Base-by-base conservation (phyloP, 2,797 vertebrate species). In the Acanthornis magna region DNA sequence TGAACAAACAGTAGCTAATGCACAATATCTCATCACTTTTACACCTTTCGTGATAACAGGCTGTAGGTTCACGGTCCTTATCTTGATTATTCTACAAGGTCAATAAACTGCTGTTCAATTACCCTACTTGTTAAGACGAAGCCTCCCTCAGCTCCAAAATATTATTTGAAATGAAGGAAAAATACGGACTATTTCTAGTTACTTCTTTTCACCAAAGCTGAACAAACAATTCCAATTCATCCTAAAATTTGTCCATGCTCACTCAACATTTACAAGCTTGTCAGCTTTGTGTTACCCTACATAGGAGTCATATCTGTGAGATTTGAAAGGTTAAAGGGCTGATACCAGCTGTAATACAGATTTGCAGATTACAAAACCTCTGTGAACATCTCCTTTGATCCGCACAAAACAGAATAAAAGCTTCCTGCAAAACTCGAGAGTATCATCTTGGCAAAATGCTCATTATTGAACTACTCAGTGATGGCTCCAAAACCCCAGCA, bases 341-440 rank as follows among this genome's bases (percentile, higher is more conserved):
- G 79, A 17, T 89, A 95, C 78, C 78, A 84, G 81, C 75, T 89
- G 61, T 93, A 95, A 88, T 72, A 87, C 90, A 96, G 96, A 96
- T 95, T 94, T 94, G 34, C 79, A 92, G 93, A 95, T 95, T 97
- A 95, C 29, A 93, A 75, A 93, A 77, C 75, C 72, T 65, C 61
- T 86, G 75, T 75, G 75, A 93, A 76, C 93, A 92, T 88, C 65
- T 80, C 74, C 72, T 92, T 22, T 85, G 86, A 95, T 91, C 58
- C 0, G 1, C 70, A 80, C 43, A 42, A 16, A 89, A 40, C 25
- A 88, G 81, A 85, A 74, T 34, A 77, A 58, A 93, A 92, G 58
- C 88, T 68, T 82, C 42, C 75, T 68, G 65, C 65, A 88, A 40
- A 80, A 83, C 32, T 20, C 77, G 38, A 89, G 78, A 90, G 29